These are phyloP conservation scores for Scylla paramamosain DNA, from an alignment of 1,140 invertebrate species.

Conservation along the genomic window DNA sequence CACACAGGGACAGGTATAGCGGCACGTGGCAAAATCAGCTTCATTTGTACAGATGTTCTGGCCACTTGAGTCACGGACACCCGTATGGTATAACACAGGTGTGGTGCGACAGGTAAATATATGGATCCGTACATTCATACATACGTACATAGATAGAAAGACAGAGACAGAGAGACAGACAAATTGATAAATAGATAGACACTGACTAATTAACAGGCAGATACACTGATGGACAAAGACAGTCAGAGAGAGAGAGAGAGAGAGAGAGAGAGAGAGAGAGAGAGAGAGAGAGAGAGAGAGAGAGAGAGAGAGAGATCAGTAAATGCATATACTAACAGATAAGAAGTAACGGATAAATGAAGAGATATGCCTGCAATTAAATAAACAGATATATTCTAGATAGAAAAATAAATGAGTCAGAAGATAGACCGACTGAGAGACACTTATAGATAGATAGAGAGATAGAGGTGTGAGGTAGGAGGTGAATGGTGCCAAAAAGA, in stretches of 20 bases:
- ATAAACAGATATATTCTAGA: background rate
- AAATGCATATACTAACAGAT: no score
- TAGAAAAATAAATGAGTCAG: no score
- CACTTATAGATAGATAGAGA: no score
- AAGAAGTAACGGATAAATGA: background rate
- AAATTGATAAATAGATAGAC: no score
- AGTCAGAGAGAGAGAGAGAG: slow-evolving; percentile 7
- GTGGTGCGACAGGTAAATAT: background rate
- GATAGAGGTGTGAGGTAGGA: no score
- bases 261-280: slow-evolving; percentile 37
- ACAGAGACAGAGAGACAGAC: background rate
- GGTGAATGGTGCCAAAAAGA: no score
- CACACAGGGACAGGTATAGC: no score
- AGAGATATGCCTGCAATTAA: background rate
- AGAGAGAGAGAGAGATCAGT: background rate
- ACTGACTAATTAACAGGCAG: background rate
- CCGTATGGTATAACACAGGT: no score
- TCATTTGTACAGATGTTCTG: no score
- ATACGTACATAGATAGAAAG: background rate
- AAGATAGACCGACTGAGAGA: no score
- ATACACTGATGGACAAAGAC: background rate
- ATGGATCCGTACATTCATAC: background rate
- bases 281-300: slow-evolving; percentile 32
- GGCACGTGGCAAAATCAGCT: no score
- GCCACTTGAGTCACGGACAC: no score